Evolutionary conservation across 2,888 invertebrate genomes (phyloP), one percentile per base, ranked within the genome.

Genomic region (Petrolisthes manimaculis): DNA sequence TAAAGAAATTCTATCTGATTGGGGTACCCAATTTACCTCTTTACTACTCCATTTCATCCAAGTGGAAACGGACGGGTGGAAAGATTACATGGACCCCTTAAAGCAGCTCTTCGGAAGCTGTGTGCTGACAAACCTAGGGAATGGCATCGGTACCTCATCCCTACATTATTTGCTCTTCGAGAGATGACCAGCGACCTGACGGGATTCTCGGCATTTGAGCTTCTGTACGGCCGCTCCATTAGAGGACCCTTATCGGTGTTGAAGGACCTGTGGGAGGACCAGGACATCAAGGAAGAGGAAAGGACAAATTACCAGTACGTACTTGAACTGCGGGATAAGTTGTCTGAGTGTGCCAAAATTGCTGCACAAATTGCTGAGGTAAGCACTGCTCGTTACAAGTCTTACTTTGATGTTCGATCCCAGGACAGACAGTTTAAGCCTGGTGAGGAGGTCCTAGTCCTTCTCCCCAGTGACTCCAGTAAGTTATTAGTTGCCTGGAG

Each of bases 141-240:
- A 5, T 84, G 84, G 88, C 74, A 84, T 56, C 54, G 84, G 37
- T 37, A 37, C 37, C 37, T 37, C 37, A 37, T 37, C 37, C 37
- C 37, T 37, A 37, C 37, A 2, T 37, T 88, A 88, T 86, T 86
- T 54, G 80, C 80, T 24, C 75, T 87, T 14, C 21, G 87, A 18
- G 87, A 87, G 56, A 67, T 87, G 53, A 83, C 83, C 5, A 86
- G 83, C 24, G 77, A 86, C 24, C 5, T 61, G 9, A 82, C 83
- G n/a, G 87, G 79, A 12, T 87, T 83, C 14, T 84, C 83, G 0
- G 69, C 87, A 4, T 87, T 87, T 24, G 84, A 84, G 1, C 67
- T 78, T 8, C 14, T 83, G 18, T 78, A 78, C 24, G 71, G 87
- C 5, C 18, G 61, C 12, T 18, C 53, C 24, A 78, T 75, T 5